phyloP scores from a whole-genome alignment of 2,113 vertebrate species.

The Gavialis gangeticus region DNA sequence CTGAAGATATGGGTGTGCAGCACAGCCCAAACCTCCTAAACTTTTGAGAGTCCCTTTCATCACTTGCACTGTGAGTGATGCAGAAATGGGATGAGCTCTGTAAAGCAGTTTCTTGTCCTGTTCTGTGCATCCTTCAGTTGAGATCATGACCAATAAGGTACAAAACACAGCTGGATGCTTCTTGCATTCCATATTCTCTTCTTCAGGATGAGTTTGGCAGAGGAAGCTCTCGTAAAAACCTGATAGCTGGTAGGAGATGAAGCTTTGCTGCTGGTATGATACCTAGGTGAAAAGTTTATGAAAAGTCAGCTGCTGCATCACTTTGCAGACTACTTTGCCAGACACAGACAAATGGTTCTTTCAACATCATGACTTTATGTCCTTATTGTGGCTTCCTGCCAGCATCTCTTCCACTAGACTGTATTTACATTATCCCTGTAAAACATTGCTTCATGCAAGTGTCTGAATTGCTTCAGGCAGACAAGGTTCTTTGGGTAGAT shows the following conservation, averaged over 20 bases:
- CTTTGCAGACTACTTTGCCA: conserved; percentile 28
- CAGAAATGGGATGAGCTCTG: not conserved
- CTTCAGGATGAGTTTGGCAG: conserved; percentile 5
- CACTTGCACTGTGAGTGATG: not conserved
- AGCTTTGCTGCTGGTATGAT: conserved; percentile 30
- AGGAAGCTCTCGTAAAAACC: not conserved
- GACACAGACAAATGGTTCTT: conserved; percentile 21
- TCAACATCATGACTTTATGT: conserved; percentile 48
- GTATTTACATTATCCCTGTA: conserved; percentile 61
- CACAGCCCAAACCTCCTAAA: not conserved
- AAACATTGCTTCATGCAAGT: conserved; percentile 50
- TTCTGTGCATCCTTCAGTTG: not conserved
- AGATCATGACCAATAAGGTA: not conserved
- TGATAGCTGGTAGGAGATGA: conserved; percentile 7
- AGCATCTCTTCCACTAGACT: conserved; percentile 46
- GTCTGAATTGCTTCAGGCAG: not conserved
- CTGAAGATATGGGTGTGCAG: not conserved
- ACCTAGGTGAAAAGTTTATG: conserved; percentile 49
- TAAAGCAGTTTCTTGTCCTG: not conserved
- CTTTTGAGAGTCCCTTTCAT: not conserved
- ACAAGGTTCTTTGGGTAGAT: no score
- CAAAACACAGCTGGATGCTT: not conserved
- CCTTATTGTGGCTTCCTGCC: conserved; percentile 33
- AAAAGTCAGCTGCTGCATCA: conserved; percentile 19
- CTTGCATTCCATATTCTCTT: conserved; percentile 8